Conservation (phyloP, 1,140 invertebrate genomes). For the Pseudomyrmex pallidus region DNA sequence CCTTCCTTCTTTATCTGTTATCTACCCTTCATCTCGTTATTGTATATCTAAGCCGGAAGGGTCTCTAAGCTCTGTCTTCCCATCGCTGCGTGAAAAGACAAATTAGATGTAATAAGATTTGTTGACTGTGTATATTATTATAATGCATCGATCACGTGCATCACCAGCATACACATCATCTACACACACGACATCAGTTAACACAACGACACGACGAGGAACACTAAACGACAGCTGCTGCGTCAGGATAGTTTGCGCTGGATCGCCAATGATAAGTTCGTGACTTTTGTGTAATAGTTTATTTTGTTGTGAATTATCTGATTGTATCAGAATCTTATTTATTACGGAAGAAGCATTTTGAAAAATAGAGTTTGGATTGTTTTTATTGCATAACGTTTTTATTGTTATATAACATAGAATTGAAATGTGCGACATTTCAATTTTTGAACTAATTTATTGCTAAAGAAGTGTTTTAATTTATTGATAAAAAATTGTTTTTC, state of each 20-base stretch:
- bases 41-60: constrained; percentile 81
- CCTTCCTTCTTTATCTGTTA: not conserved
- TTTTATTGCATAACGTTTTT: too few species aligned
- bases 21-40: constrained; percentile 62
- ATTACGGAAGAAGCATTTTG: too few species aligned
- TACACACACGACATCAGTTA: constrained; percentile 12
- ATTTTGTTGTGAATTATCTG: too few species aligned
- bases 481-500: too few species aligned
- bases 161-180: constrained; percentile 65
- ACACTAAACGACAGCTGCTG: constrained; percentile 58
- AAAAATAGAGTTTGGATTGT: too few species aligned
- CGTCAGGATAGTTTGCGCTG: constrained; percentile 69
- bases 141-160: constrained; percentile 70
- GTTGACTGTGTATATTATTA: constrained; percentile 83
- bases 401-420: too few species aligned
- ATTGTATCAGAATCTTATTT: too few species aligned
- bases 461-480: too few species aligned
- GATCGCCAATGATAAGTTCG: constrained; percentile 67
- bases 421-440: too few species aligned
- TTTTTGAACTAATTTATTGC: too few species aligned
- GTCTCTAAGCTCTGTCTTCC: constrained; percentile 85
- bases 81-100: constrained; percentile 84
- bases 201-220: constrained; percentile 36
- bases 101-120: constrained; percentile 84
- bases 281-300: not conserved